These are phyloP conservation scores for Pectinophora gossypiella DNA, from an alignment of 1,140 invertebrate genomes.

Conservation along the genomic window DNA sequence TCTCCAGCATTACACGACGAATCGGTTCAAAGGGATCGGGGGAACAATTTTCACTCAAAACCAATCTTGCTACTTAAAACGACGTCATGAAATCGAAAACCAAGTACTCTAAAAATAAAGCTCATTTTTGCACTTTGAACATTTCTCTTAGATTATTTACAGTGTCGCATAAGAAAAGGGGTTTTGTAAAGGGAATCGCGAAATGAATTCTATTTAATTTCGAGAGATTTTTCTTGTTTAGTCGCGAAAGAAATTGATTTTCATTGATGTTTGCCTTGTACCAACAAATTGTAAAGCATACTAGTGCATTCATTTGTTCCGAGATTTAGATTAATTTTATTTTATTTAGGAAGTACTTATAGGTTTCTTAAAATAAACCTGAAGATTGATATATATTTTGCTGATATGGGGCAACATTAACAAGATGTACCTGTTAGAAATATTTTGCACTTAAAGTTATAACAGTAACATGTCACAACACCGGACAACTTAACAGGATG, in stretches of 20 bases:
- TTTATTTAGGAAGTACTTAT: no score
- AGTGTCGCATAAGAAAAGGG: slow-evolving; percentile 53
- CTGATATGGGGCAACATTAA: no score
- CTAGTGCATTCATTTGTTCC: no score
- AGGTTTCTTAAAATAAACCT: no score
- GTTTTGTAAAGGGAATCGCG: slow-evolving; percentile 50
- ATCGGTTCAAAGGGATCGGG: slow-evolving; percentile 60
- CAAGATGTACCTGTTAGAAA: no score
- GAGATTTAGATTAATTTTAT: no score
- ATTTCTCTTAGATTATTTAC: slow-evolving; percentile 47
- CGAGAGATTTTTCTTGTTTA: slow-evolving; percentile 38
- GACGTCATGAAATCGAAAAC: slow-evolving; percentile 18
- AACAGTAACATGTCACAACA: no score
- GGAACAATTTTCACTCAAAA: slow-evolving; percentile 65
- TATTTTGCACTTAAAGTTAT: no score
- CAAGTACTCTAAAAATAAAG: slow-evolving; percentile 10
- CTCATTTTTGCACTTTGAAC: background rate
- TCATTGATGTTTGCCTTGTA: slow-evolving; percentile 22
- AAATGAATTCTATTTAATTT: slow-evolving; percentile 68
- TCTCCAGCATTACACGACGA: slow-evolving; percentile 38
- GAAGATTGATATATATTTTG: no score
- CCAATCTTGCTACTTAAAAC: slow-evolving; percentile 52
- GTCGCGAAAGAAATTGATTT: slow-evolving; percentile 18
- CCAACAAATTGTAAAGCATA: background rate
- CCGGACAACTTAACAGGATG: no score